Conservation (phyloP, 2,888 invertebrate genomes). For the Leptopilina drosophilae region DNA sequence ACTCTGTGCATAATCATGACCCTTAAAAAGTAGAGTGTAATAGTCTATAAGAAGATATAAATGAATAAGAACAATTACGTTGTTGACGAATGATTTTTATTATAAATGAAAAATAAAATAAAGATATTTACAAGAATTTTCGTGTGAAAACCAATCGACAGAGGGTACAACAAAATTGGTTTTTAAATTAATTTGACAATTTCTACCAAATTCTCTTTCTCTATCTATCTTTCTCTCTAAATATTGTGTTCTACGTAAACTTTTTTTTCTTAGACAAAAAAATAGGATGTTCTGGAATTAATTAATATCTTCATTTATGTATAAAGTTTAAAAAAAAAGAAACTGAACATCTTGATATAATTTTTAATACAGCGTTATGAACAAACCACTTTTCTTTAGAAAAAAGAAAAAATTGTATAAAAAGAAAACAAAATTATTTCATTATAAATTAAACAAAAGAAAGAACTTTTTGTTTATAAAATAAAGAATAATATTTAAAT, state of each 20-base stretch:
- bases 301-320: slow-evolving; percentile 13
- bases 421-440: neutral
- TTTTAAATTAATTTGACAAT: slow-evolving; percentile 43
- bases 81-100: slow-evolving; percentile 78
- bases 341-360: neutral
- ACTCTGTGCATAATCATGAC: slow-evolving; percentile 77
- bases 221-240: neutral
- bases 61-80: slow-evolving; percentile 77
- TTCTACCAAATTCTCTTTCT: slow-evolving; percentile 48
- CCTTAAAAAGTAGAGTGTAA: slow-evolving; percentile 67
- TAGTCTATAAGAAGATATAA: slow-evolving; percentile 71
- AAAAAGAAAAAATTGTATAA: slow-evolving; percentile 9
- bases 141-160: slow-evolving; percentile 64
- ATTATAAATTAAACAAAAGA: neutral
- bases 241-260: neutral
- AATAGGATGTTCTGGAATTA: slow-evolving; percentile 26
- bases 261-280: slow-evolving; percentile 9
- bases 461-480: neutral
- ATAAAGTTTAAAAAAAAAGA: slow-evolving; percentile 7
- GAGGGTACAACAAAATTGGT: slow-evolving; percentile 41
- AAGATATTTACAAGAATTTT: slow-evolving; percentile 76
- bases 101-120: slow-evolving; percentile 77
- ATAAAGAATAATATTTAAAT: slow-evolving; percentile 17
- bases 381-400: neutral
- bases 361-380: neutral